Evolutionary conservation across 1,140 invertebrate genomes (phyloP), one percentile per base, ranked within the genome.

Genomic region (Hylyphantes graminicola): DNA sequence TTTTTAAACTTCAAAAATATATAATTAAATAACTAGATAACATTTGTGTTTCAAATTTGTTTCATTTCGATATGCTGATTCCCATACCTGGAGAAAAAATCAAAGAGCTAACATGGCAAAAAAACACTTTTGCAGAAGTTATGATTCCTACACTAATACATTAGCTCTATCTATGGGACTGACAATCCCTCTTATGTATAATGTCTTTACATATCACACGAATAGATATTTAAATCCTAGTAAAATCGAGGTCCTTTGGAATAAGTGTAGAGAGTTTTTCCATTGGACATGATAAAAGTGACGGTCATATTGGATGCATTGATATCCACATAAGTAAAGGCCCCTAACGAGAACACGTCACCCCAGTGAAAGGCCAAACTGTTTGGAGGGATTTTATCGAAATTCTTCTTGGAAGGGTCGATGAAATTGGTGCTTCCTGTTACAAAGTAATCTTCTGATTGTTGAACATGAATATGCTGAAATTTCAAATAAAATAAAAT

Each of bases 341-440:
- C 90, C 3, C 90, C 90, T 15, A 88, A 68, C 15, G 86, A 85
- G 19, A 67, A 59, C 57, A 86, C 63, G 68, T 90, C 86, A 9
- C 88, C 89, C 90, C 90, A 90, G 86, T 88, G 87, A 81, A 89
- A 91, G 65, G 88, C 88, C 6, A 88, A 87, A 15, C 88, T 88
- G 7, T 86, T 87, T 1, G 78, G 48, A 55, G 90, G 90, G 9
- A 90, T 87, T 59, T 85, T 67, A 12, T 87, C 77, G 11, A 86
- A 84, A 85, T 91, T 89, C 50, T 65, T 86, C 9, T 82, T 86
- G 19, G 87, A 88, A 9, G 78, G 76, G 72, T 90, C 89, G 48
- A 90, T 88, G 82, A 90, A 89, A 70, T 90, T 90, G 13, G 89
- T 89, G 12, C 89, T 87, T 35, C 90, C 90, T 55, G 87, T 87